Base-by-base conservation (phyloP, 2,888 invertebrate genomes). In the Cremastinae sp. region DNA sequence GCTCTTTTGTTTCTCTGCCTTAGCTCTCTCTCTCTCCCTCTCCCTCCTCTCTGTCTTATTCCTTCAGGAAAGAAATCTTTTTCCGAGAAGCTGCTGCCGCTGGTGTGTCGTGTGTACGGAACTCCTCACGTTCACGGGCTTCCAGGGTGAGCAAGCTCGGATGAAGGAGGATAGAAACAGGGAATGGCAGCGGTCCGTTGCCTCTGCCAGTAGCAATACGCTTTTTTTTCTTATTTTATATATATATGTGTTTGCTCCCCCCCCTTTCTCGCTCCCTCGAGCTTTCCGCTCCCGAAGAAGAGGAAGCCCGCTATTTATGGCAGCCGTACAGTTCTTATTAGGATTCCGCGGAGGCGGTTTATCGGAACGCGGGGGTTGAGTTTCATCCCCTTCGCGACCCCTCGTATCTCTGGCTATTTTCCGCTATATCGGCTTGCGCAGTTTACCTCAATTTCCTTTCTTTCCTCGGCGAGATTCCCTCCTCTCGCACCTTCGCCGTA, bases 321-420 rank as follows among this genome's bases (percentile, higher is more conserved):
- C 82, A 81, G 80, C 78, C 80, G 78, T 83, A 81, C 80, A 80
- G 79, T 82, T 83, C 83, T 84, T 83, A 85, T 84, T 84, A 82
- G 81, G 81, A 83, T 81, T 82, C 81, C 80, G 79, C 69, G 79
- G 79, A 81, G 79, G 78, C 80, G 78, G 82, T 83, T 82, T 81
- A 83, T 83, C 81, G 82, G 54, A 54, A 47, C 18, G 41, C 51
- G 18, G 62, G 66, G 73, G 70, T 65, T 58, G 53, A 74, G 75
- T 54, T 74, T 79, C 75, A 71, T 75, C 73, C 74, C 78, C 59
- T 47, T 80, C 75, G 68, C 78, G 16, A 36, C 36, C 45, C 43
- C 51, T 70, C 41, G 51, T 64, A 28, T 56, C 49, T 36, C 64
- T 43, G 38, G 53, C 14, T 47, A 59, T 59, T 65, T 53, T 54